Evolutionary conservation across 1,140 invertebrate species (phyloP), one percentile per base, ranked within the genome.

Genomic region (Nasonia giraulti): DNA sequence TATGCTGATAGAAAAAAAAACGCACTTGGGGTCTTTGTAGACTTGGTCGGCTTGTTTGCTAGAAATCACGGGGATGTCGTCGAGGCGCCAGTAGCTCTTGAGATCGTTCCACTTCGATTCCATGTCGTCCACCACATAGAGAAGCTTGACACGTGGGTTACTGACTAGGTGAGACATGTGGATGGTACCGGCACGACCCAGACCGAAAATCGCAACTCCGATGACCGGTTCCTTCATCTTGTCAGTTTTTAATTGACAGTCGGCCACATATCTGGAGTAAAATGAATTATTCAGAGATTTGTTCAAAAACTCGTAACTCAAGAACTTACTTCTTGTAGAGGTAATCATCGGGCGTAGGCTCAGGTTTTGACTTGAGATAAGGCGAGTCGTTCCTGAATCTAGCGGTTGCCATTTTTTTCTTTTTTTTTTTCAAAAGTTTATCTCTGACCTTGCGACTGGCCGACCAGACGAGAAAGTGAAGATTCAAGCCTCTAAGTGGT

Each of bases 101-200:
- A 95, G 87, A 20, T 91, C 91, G 17, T 89, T 78, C 86, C 94
- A 94, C 40, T 92, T 94, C 8, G 92, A 89, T 17, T 90, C 87
- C 2, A 92, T 87, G 50, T 95, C 94, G 73, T 96, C 95, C 2
- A 96, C 93, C 11, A 96, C 91, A 87, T 96, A 96, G 2, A 94
- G 87, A 1, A 96, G 86, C 37, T 93, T 91, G 0, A 94, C 90
- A n/a, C 95, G 92, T 8, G 92, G 92, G 88, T 94, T 95, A 6
- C 86, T 87, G 11, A 94, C 85, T 27, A 96, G 90, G 75, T 94
- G 95, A 27, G 90, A 88, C 62, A 96, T 89, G 88, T 96, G 95
- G 84, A 96, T 95, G n/a, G 94, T 91, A 0, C 94, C 94, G 44
- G 94, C 94, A 14, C 95, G 93, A 0, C 95, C 95, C 0, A 94